Evolutionary conservation across 1,140 invertebrate species (phyloP).

Genomic region (Drosophila grimshawi): DNA sequence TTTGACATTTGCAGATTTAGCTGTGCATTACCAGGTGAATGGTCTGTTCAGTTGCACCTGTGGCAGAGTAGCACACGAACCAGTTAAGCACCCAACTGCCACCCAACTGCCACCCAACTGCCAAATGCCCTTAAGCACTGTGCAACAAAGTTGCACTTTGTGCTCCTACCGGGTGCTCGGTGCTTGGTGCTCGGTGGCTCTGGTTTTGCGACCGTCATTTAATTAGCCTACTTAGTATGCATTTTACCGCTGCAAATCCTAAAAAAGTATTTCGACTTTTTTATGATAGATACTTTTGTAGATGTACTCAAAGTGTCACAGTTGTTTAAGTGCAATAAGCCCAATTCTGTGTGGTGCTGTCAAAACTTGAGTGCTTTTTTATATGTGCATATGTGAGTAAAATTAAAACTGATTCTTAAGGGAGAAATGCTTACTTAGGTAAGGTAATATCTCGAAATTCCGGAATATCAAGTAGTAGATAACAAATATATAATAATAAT

Average conservation of each 20-base stretch:
- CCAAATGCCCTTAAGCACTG: constrained; percentile 18
- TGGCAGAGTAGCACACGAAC: constrained; percentile 7
- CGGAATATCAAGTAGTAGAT: no score
- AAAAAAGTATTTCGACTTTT: not conserved
- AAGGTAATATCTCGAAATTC: no score
- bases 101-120: not conserved
- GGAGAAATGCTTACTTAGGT: not conserved
- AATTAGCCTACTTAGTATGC: constrained; percentile 63
- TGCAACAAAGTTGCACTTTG: constrained; percentile 42
- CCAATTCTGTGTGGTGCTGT: not conserved
- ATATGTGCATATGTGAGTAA: not conserved
- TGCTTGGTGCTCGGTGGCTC: no score
- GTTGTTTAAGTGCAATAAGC: not conserved
- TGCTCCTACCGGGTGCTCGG: no score
- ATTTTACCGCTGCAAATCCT: constrained; percentile 30
- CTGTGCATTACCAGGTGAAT: constrained; percentile 53
- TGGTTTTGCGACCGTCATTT: constrained; percentile 53
- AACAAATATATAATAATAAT: not conserved
- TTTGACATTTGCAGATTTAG: constrained; percentile 76
- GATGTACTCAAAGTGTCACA: constrained; percentile 5
- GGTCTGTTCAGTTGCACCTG: constrained; percentile 14
- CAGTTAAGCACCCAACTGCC: not conserved
- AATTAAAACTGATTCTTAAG: not conserved
- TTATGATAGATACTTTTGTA: constrained; percentile 6
- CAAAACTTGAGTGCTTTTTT: not conserved